phyloP scores from a whole-genome alignment of 2,113 vertebrate genomes.

The Poeciliopsis occidentalis region DNA sequence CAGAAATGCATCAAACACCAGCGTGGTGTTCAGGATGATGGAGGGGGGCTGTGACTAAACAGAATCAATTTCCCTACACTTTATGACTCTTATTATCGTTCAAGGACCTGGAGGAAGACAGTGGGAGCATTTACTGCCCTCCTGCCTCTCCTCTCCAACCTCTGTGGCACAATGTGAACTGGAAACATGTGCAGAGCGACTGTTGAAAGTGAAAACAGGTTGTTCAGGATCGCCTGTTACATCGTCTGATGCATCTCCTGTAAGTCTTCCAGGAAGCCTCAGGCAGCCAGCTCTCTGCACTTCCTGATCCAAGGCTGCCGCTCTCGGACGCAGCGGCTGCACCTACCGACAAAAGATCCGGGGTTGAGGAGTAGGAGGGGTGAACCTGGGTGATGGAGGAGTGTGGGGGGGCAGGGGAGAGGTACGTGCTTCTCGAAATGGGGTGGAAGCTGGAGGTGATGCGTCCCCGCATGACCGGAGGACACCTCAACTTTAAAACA shows the following conservation, averaged over 20 bases:
- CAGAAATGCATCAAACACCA: constrained; percentile 13
- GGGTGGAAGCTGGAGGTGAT: neutral
- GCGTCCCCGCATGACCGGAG: neutral
- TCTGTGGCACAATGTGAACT: constrained; percentile 30
- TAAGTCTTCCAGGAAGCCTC: constrained; percentile 22
- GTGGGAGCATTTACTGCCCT: neutral
- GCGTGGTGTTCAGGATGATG: neutral
- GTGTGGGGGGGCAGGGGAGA: too few relatives aligned
- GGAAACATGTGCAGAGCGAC: constrained; percentile 27
- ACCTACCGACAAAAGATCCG: neutral
- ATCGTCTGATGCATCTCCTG: constrained; percentile 24
- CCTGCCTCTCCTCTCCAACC: neutral
- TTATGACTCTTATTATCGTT: neutral
- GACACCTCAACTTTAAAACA: constrained; percentile 4
- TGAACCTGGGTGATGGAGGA: neutral
- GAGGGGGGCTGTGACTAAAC: neutral
- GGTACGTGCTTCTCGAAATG: too few relatives aligned
- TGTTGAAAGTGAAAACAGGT: constrained; percentile 77
- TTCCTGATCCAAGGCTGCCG: constrained; percentile 49
- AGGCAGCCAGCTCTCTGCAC: constrained; percentile 33
- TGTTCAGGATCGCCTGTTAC: constrained; percentile 66
- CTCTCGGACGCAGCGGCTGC: constrained; percentile 13
- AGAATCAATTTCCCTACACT: neutral
- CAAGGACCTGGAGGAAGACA: neutral
- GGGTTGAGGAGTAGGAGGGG: too few relatives aligned